These are phyloP conservation scores for Alethe castanea DNA, from an alignment of 2,113 vertebrate genomes.

Conservation along the genomic window DNA sequence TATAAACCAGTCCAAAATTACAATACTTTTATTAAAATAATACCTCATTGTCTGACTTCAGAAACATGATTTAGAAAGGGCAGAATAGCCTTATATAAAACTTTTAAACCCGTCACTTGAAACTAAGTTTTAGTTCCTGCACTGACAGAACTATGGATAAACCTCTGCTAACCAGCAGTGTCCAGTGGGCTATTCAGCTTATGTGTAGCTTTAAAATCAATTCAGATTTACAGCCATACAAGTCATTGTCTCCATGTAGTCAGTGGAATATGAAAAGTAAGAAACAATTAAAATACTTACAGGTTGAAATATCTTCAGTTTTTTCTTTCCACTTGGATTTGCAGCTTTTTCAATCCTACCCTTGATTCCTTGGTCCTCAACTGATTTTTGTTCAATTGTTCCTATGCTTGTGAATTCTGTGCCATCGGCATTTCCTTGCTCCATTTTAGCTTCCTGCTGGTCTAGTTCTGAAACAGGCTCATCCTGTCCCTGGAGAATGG, in stretches of 20 bases:
- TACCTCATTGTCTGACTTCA: background rate
- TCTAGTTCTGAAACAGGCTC: conserved; percentile 56
- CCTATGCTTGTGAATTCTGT: conserved; percentile 73
- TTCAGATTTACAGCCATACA: background rate
- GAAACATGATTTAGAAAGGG: background rate
- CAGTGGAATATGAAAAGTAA: background rate
- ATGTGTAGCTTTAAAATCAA: background rate
- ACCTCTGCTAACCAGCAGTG: background rate
- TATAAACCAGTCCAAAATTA: background rate
- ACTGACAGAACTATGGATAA: background rate
- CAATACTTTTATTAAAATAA: background rate
- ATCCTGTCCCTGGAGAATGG: conserved; percentile 82
- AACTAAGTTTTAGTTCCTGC: background rate
- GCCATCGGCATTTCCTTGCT: conserved; percentile 49
- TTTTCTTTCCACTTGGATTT: conserved; percentile 95
- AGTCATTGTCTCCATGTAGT: background rate
- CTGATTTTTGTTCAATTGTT: conserved; percentile 67
- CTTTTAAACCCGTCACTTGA: background rate
- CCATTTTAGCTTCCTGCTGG: conserved; percentile 38
- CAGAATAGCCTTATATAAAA: background rate
- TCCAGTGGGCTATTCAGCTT: background rate
- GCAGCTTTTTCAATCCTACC: conserved; percentile 82
- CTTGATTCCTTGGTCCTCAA: conserved; percentile 83
- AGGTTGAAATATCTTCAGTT: conserved; percentile 99
- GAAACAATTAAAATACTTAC: conserved; percentile 75